Conservation (phyloP, 64 coral and sea anemone genomes). For the Platygyra sinensis region DNA sequence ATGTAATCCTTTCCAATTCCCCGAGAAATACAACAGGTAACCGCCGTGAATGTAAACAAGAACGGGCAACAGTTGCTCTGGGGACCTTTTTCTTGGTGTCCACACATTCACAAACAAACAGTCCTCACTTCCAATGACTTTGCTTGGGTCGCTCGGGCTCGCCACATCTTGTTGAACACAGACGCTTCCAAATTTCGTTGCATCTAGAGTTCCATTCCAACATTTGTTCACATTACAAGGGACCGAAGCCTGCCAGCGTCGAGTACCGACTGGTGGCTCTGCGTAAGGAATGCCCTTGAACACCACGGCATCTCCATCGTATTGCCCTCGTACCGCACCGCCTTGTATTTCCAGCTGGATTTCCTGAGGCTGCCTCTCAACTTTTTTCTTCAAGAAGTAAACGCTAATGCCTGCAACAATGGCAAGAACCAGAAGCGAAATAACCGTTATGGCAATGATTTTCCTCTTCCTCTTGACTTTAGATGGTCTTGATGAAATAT, state of each 20-base stretch:
- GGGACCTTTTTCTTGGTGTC: conserved; percentile 27
- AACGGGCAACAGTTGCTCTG: conserved; percentile 46
- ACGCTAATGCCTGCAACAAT: too few species aligned
- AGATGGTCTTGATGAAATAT: background rate
- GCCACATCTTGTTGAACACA: conserved; percentile 51
- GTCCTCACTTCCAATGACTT: conserved; percentile 71
- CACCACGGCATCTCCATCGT: conserved; percentile 39
- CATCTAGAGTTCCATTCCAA: conserved; percentile 67
- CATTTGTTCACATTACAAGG: conserved; percentile 45
- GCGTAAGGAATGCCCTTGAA: conserved; percentile 91
- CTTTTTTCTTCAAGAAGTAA: too few species aligned
- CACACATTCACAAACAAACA: conserved; percentile 83
- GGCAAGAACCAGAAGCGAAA: too few species aligned
- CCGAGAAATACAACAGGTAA: conserved; percentile 23
- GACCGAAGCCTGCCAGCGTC: conserved; percentile 51
- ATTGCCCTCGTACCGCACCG: conserved; percentile 40
- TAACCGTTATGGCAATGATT: too few species aligned
- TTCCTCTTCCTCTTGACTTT: background rate
- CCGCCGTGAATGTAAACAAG: conserved; percentile 73
- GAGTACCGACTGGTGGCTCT: background rate
- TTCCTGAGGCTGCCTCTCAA: background rate
- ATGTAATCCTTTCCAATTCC: conserved; percentile 48
- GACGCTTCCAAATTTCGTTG: conserved; percentile 46
- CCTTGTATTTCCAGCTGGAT: conserved; percentile 25
- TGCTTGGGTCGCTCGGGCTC: background rate